Conservation (phyloP, 2,113 vertebrate species). For the Ia io region DNA sequence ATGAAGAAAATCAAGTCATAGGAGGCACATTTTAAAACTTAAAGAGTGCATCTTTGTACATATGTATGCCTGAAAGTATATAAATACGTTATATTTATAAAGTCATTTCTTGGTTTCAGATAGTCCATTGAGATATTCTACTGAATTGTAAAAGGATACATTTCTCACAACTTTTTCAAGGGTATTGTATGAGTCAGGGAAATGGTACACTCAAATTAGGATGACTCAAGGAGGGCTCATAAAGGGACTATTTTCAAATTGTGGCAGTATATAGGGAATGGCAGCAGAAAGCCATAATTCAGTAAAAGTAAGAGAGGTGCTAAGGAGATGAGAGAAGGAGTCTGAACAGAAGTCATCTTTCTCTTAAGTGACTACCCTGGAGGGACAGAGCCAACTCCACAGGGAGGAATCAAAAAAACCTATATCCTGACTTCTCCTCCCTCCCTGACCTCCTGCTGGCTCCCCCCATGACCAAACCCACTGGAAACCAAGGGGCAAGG, state of each 20-base stretch:
- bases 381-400: background rate
- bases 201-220: background rate
- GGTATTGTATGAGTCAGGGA: background rate
- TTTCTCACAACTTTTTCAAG: conserved; percentile 2
- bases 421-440: background rate
- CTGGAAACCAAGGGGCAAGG: background rate
- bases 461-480: background rate
- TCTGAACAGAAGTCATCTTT: background rate
- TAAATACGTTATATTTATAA: background rate
- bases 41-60: background rate
- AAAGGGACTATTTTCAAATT: background rate
- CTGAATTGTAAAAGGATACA: background rate
- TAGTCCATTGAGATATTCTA: background rate
- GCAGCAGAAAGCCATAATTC: background rate
- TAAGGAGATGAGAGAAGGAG: background rate
- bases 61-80: background rate
- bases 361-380: background rate
- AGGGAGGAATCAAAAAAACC: background rate
- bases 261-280: background rate
- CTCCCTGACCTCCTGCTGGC: background rate
- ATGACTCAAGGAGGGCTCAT: background rate
- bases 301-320: background rate
- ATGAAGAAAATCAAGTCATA: background rate
- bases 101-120: conserved; percentile 2
- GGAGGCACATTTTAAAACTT: background rate